Percentiles rank a stretch among this genome's conserved stretches.
phyloP scores from a whole-genome alignment of 2,888 invertebrate species.

The Eustalomyia histrio region DNA sequence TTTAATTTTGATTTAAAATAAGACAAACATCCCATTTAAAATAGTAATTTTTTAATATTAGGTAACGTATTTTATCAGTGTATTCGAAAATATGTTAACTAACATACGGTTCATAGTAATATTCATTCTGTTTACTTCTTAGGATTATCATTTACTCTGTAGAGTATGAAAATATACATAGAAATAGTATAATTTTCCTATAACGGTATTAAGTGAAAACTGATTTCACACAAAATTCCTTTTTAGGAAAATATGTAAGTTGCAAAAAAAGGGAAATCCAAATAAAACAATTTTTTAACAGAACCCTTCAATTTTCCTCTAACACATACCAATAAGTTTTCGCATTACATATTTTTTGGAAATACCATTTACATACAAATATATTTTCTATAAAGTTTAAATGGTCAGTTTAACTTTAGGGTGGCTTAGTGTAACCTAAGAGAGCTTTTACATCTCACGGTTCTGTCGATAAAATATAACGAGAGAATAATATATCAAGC shows the following conservation, averaged over 20 bases:
- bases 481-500: too few relatives aligned
- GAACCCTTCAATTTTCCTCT: conserved; percentile 4
- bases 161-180: conserved; percentile 21
- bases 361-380: conserved; percentile 3
- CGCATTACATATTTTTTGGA: too few relatives aligned
- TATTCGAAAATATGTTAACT: conserved; percentile 20
- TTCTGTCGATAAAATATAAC: too few relatives aligned
- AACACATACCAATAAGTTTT: not conserved
- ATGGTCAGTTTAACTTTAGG: conserved; percentile 23
- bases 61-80: too few relatives aligned
- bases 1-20: too few relatives aligned
- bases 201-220: conserved; percentile 39
- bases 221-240: conserved; percentile 44
- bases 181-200: conserved; percentile 21
- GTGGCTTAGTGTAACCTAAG: conserved; percentile 31
- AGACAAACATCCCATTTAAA: too few relatives aligned
- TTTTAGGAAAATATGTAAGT: not conserved
- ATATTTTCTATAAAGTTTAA: conserved; percentile 14
- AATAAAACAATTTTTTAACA: conserved; percentile 8
- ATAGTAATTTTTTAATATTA: too few relatives aligned
- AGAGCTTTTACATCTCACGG: too few relatives aligned
- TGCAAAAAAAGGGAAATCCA: conserved; percentile 1
- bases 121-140: not conserved
- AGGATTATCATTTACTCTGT: not conserved
- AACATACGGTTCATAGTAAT: not conserved